Base-by-base conservation (phyloP, 64 coral and sea anemone genomes). In the Porites lutea region DNA sequence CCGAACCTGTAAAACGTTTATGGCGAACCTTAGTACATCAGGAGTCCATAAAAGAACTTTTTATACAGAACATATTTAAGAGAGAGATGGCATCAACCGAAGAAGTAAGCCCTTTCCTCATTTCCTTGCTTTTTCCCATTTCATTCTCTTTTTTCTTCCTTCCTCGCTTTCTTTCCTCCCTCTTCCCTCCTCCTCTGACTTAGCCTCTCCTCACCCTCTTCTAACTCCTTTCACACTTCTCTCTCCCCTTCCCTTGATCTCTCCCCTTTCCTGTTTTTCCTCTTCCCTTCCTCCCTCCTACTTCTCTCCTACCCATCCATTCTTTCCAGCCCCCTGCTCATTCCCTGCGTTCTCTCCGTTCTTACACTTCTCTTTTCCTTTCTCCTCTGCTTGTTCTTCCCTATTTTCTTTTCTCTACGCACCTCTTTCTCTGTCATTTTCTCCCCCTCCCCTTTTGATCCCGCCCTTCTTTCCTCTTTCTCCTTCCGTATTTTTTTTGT, bases 1-100 rank as follows among this genome's bases (percentile, higher is more conserved):
- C 97, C 68, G 94, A 99, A 53, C 94, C 97, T 9, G 97, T 91
- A 11, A 99, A 99, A 79, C 80, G 97, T 19, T 76, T 99, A 27
- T 99, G 97, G 97, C 92, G 92, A 22, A 96, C 97, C 23, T 52
- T 99, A 15, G 97, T 93, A 15, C 72, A 78, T 57, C 94, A 99
- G 74, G 97, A 99, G 59, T 52, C 90, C 12, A 90, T 99, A 52
- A 91, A 86, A 46, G 89, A 99, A 52, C 96, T 87, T 51, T 96
- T 96, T 43, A 92, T 99, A 74, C 79, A 91, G 10, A 93, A 93
- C 59, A 91, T 95, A 37, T 95, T 93, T 50, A 92, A 93, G 43
- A 67, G 52, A 45, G 96, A 98, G 55, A 86, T 82, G 55, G 37
- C 80, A n/a, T 11, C 81, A 20, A 4, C n/a, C n/a, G 45, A 48